These are phyloP conservation scores for Heliangelus exortis DNA, from an alignment of 2,797 vertebrate species.

Conservation along the genomic window DNA sequence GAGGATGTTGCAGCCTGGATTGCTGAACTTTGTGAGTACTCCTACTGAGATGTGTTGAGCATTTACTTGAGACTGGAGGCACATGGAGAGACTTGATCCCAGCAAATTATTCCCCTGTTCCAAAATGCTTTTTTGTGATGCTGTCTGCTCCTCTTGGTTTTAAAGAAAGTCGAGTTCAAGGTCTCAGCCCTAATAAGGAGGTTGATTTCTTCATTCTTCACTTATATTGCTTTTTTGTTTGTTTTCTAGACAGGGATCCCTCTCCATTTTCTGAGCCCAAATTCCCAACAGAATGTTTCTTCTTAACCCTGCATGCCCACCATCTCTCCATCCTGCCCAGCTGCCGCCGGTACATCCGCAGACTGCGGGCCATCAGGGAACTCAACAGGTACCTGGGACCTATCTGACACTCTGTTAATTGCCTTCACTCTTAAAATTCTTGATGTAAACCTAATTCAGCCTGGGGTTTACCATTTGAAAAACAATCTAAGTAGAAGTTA, in stretches of 20 bases:
- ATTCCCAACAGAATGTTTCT: slow-evolving; percentile 98
- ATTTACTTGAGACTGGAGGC: neutral
- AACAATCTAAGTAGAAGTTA: neutral
- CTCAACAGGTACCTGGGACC: slow-evolving; percentile 85
- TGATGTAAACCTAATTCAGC: neutral
- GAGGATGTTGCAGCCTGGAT: slow-evolving; percentile 93
- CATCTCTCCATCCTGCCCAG: slow-evolving; percentile 96
- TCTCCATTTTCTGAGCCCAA: slow-evolving; percentile 85
- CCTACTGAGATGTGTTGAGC: rapidly evolving
- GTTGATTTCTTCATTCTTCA: neutral
- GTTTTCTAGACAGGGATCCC: slow-evolving; percentile 84
- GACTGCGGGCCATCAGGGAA: slow-evolving; percentile 94
- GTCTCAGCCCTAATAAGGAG: neutral
- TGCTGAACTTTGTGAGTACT: slow-evolving; percentile 88
- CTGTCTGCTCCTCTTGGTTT: neutral
- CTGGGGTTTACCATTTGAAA: neutral
- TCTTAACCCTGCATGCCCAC: slow-evolving; percentile 95
- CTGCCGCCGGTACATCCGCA: slow-evolving; percentile 96
- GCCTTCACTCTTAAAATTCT: neutral
- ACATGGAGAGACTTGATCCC: neutral
- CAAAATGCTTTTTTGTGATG: neutral
- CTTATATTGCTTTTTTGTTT: neutral
- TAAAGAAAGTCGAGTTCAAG: neutral
- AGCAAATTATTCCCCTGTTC: neutral
- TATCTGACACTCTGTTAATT: neutral